Base-by-base conservation (phyloP, 2,797 vertebrate species). In the Benthosema pterotum region DNA sequence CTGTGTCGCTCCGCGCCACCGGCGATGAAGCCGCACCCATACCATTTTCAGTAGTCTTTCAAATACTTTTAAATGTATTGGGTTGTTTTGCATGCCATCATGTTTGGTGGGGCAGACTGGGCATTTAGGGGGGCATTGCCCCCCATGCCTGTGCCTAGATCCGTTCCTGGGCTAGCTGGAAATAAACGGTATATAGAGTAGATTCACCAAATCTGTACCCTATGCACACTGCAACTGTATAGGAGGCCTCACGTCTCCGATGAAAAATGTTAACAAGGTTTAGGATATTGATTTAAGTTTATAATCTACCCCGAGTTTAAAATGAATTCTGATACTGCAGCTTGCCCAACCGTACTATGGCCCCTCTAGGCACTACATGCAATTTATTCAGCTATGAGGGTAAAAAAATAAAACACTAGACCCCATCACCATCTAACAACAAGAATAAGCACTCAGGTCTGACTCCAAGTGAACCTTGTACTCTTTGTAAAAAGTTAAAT, bases 371-470 rank as follows among this genome's bases (percentile, higher is more conserved):
- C 3, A 18, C 17, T n/a, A 25, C 2, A 58, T 42, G 18, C 12
- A 63, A 45, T 64, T 50, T 59, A 11, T 54, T 49, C 13, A 47
- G 11, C 11, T 4, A 46, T 52, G 18, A 19, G 47, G 1, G 15
- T 1, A 6, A 8, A 17, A 17, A 11, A 17, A 25, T 1, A 25
- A 2, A 49, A 49, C 6, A 11, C 15, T 38, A 7, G 2, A 11
- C 32, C 18, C 48, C 48, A 50, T 50, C 48, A 18, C 9, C 16
- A 17, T 18, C 48, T 11, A 17, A 18, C 9, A 50, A 50, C 48
- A 17, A 50, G 48, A 50, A 16, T 11, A 18, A 16, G 15, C 3
- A 18, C 48, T 15, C 48, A 11, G 8, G 5, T 1, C 48, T 2
- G 48, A 8, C 5, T 49, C 47, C 32, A 32, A 32, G 32, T 38